These are phyloP conservation scores for Diabrotica balteata DNA, from an alignment of 2,888 invertebrate species.

Conservation along the genomic window DNA sequence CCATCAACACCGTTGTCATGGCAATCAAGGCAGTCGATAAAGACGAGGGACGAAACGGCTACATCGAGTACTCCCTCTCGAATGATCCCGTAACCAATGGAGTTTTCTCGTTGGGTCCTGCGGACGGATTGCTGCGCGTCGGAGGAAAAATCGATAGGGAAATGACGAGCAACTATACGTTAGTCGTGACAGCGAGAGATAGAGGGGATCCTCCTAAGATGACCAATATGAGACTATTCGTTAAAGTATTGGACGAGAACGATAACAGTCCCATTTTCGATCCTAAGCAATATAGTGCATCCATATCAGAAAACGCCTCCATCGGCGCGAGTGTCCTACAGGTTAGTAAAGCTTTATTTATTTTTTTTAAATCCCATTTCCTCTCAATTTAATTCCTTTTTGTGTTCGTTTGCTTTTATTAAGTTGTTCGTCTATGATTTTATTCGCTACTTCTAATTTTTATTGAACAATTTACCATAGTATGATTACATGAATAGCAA, in stretches of 20 bases:
- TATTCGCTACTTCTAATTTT: no score
- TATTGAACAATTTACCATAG: no score
- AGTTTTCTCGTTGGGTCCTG: slow-evolving; percentile 82
- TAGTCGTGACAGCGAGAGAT: slow-evolving; percentile 84
- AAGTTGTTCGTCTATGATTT: no score
- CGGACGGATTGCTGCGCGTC: slow-evolving; percentile 86
- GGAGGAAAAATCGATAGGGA: slow-evolving; percentile 88
- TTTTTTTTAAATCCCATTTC: no score
- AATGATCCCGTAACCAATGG: slow-evolving; percentile 70
- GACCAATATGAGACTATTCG: slow-evolving; percentile 72
- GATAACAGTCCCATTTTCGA: slow-evolving; percentile 91
- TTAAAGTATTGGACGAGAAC: slow-evolving; percentile 85
- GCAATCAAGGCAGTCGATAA: slow-evolving; percentile 87
- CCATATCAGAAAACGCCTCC: slow-evolving; percentile 91
- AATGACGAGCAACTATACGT: slow-evolving; percentile 74
- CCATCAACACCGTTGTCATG: slow-evolving; percentile 86
- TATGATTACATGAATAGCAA: no score
- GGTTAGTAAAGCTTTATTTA: slow-evolving; percentile 59
- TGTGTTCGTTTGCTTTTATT: background rate
- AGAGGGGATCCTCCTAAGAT: slow-evolving; percentile 83
- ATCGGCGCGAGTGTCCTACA: slow-evolving; percentile 90
- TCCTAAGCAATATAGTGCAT: slow-evolving; percentile 87
- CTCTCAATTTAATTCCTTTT: background rate
- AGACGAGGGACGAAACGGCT: slow-evolving; percentile 86
- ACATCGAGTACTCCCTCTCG: slow-evolving; percentile 82